Evolutionary conservation across 2,797 vertebrate species (phyloP), one percentile per base, ranked within the genome.

Genomic region (Peromyscus melanophrys): DNA sequence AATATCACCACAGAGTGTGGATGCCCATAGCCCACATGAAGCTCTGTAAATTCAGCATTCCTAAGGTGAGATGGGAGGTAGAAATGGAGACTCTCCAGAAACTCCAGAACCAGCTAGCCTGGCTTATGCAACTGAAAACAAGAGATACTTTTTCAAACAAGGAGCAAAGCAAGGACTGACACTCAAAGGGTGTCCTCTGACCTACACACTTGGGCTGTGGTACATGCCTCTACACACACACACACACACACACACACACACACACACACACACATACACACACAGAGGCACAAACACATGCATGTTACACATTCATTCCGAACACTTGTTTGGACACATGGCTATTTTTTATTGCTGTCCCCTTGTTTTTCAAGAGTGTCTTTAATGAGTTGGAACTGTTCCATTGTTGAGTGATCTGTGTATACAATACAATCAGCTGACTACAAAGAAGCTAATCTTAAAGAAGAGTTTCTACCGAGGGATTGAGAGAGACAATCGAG

Each of bases 321-420:
- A 88, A 37, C n/a, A 57, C 23, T 85, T 83, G 52, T 76, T 95
- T 95, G 31, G 29, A 31, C 40, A 63, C 40, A 85, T 83, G 21
- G 27, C 37, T 61, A 27, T 43, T 55, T 95, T 90, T 65, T 67
- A 11, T 69, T 96, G 5, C 52, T 95, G 78, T 93, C 27, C 59
- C n/a, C 52, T 27, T 59, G 76, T 25, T n/a, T 16, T 86, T 12
- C 80, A 21, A 52, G 65, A 81, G 23, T 90, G 23, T 73, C 83
- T 67, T 78, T 16, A 69, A 34, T 86, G 52, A 76, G 5, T 55
- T 94, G 5, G 37, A 91, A 93, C 89, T 12, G 9, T 31, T 92
- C 59, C n/a, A 5, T 71, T 73, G 40, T 67, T 85, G 29, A 21
- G 31, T 25, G 17, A 12, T n/a, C 29, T 67, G 43, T 67, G 19